Conservation (phyloP, 2,888 invertebrate genomes). For the Uloborus plumipes region DNA sequence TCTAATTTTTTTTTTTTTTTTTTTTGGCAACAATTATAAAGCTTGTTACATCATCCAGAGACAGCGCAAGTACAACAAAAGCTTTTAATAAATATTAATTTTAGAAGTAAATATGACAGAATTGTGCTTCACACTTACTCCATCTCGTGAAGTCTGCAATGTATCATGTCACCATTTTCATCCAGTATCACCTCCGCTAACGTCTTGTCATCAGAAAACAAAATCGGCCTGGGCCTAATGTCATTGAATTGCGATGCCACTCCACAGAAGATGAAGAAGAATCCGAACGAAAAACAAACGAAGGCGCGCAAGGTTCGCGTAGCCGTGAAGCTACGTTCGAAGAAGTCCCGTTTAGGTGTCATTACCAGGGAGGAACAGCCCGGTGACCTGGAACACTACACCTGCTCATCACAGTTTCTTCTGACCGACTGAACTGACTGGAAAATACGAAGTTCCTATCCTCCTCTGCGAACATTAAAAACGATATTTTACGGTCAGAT, state of each 20-base stretch:
- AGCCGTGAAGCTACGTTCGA: slow-evolving; percentile 1
- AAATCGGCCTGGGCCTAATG: slow-evolving; percentile 15
- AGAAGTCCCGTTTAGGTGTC: neutral
- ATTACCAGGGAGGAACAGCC: slow-evolving; percentile 32
- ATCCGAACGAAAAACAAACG: neutral
- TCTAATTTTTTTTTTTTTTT: too few relatives aligned
- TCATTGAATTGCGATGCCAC: slow-evolving; percentile 8
- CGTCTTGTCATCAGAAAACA: slow-evolving; percentile 50
- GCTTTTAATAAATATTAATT: too few relatives aligned
- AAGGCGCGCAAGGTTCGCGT: neutral
- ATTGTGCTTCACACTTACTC: slow-evolving; percentile 37
- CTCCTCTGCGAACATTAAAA: neutral
- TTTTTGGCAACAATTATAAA: too few relatives aligned
- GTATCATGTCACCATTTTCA: slow-evolving; percentile 34
- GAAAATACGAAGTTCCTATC: slow-evolving; percentile 5
- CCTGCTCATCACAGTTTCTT: slow-evolving; percentile 52
- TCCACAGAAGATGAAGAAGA: neutral
- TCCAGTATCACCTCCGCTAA: slow-evolving; percentile 49
- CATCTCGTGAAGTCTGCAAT: slow-evolving; percentile 49
- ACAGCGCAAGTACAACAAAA: neutral
- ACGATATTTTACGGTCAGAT: slow-evolving; percentile 37
- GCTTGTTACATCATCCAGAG: too few relatives aligned
- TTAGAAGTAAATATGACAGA: neutral
- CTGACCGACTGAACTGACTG: slow-evolving; percentile 45
- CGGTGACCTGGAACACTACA: slow-evolving; percentile 41